Percentiles rank a stretch among this genome's conserved stretches.
Evolutionary conservation across 2,888 invertebrate species (phyloP).

Genomic region (Apodemia hepburni): DNA sequence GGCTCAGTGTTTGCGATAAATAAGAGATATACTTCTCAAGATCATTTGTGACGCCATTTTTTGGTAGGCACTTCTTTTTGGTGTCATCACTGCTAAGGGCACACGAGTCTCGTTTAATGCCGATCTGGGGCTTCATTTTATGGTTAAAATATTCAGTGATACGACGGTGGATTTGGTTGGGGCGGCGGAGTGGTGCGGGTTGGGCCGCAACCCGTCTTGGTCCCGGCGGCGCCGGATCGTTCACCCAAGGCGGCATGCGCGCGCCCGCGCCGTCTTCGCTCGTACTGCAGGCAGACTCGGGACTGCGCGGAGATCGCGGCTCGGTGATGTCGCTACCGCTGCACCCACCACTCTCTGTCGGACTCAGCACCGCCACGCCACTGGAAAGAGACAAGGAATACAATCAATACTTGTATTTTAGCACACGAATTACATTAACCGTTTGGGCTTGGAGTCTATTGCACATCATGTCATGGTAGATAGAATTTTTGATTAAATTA

Average conservation of each 20-base stretch:
- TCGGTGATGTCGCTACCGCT: slow-evolving; percentile 91
- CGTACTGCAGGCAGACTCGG: slow-evolving; percentile 79
- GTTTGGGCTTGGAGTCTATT: neutral
- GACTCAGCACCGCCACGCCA: slow-evolving; percentile 91
- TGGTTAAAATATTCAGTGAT: slow-evolving; percentile 93
- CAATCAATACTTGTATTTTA: neutral
- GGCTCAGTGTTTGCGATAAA: slow-evolving; percentile 69
- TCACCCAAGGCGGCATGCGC: slow-evolving; percentile 77
- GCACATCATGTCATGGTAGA: no score
- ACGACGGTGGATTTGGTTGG: slow-evolving; percentile 83
- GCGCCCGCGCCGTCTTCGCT: slow-evolving; percentile 73
- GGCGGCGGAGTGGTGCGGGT: slow-evolving; percentile 53
- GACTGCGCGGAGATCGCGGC: slow-evolving; percentile 91
- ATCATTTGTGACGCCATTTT: slow-evolving; percentile 69
- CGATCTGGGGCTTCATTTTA: slow-evolving; percentile 86
- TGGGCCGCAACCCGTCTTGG: slow-evolving; percentile 66
- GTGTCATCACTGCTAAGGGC: slow-evolving; percentile 50
- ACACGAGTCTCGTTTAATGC: slow-evolving; percentile 65
- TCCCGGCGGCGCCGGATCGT: slow-evolving; percentile 70
- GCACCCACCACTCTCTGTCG: slow-evolving; percentile 85
- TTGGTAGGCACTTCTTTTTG: slow-evolving; percentile 69
- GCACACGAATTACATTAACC: neutral
- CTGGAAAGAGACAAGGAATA: slow-evolving; percentile 73
- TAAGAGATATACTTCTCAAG: slow-evolving; percentile 74
- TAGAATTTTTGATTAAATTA: no score